Evolutionary conservation across 2,797 vertebrate genomes (phyloP), one percentile per base, ranked within the genome.

Genomic region (Neosilurus hyrtlii): DNA sequence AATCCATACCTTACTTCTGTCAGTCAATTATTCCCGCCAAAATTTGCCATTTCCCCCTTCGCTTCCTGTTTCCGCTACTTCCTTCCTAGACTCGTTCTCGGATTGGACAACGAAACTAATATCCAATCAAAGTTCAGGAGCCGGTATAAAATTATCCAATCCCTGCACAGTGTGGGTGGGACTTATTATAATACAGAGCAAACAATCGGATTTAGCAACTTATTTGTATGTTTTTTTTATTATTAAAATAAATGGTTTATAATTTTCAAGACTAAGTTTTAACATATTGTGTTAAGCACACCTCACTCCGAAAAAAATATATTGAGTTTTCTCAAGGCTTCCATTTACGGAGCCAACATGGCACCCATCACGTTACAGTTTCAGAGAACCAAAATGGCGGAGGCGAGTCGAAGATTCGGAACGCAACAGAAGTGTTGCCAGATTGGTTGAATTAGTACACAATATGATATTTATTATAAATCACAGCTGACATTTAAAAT

Each of bases 381-480:
- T 89, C 92, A 20, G 26, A 75, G 26, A 86, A 51, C 86, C 89
- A 88, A 88, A 90, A 90, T 73, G 15, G 52, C 14, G 51, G 12
- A 15, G 24, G 2, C 1, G 15, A 24, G 57, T 49, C 9, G 22
- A 10, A 63, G 49, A 26, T 54, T 57, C 67, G 8, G 26, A 78
- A 57, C 65, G 81, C 76, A 24, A 9, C 37, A n/a, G n/a, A n/a
- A n/a, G n/a, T n/a, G n/a, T n/a, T 78, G 75, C 75, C 75, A 78
- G 59, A 63, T 78, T 63, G 59, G 22, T 77, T 1, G 1, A 0
- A 18, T 63, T 51, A 26, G 1, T 10, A 3, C 11, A 0, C n/a
- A n/a, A 4, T 1, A 3, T 24, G 9, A 7, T 24, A 24, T 18
- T n/a, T n/a, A 0, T 22, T 43, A 24, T 9, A 56, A 56, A 52